Conservation (phyloP, 2,113 vertebrate species). For the Rhipidura dahli region DNA sequence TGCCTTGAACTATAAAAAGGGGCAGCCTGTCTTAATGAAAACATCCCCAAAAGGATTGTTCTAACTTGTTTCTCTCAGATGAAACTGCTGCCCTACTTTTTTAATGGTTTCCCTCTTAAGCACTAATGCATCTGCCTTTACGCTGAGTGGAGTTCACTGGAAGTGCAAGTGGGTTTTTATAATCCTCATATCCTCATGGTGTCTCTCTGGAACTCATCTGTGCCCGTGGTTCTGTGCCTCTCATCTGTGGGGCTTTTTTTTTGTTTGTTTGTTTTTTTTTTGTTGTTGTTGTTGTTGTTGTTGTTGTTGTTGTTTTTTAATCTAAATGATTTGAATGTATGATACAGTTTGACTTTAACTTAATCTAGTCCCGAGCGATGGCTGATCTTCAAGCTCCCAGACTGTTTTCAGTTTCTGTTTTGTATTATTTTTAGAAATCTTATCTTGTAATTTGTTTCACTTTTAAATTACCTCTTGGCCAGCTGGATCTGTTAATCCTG, state of each 20-base stretch:
- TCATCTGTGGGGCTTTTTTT: too few species aligned
- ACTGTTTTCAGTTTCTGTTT: not conserved
- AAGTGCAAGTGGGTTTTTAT: not conserved
- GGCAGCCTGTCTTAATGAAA: not conserved
- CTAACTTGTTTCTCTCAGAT: not conserved
- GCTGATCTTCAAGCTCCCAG: not conserved
- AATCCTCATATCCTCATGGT: not conserved
- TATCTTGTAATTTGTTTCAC: not conserved
- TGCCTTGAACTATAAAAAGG: not conserved
- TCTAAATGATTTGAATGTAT: not conserved
- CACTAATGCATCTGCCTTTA: not conserved
- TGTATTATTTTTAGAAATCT: not conserved
- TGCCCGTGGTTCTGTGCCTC: not conserved
- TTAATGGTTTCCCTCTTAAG: not conserved
- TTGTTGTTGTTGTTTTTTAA: too few species aligned
- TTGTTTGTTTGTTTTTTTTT: too few species aligned
- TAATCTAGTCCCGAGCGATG: not conserved
- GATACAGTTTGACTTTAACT: not conserved
- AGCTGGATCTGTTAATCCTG: not conserved
- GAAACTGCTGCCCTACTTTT: constrained; percentile 14
- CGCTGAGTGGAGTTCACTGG: not conserved
- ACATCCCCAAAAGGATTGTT: not conserved
- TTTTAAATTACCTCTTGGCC: not conserved
- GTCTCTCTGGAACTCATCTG: not conserved
- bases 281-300: too few species aligned